phyloP scores from a whole-genome alignment of 2,113 vertebrate genomes.

The Scartelaos histophorus region DNA sequence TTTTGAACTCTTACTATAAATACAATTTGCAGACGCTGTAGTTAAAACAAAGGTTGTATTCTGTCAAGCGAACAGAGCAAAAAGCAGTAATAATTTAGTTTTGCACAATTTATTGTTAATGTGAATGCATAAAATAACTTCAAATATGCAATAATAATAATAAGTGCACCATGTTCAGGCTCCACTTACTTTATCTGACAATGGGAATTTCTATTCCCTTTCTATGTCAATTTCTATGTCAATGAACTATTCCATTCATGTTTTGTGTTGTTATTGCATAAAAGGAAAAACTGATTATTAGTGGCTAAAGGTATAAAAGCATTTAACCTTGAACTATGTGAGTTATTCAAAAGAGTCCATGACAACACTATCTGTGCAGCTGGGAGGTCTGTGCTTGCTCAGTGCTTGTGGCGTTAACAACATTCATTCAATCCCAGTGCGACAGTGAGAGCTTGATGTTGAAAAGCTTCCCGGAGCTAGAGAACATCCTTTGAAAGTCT shows the following conservation, averaged over 20 bases:
- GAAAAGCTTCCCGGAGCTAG: slow-evolving; percentile 3
- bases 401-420: background rate
- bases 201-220: too few relatives aligned
- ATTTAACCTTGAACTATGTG: background rate
- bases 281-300: background rate
- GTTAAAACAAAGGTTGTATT: too few relatives aligned
- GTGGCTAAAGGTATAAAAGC: background rate
- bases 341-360: background rate
- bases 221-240: too few relatives aligned
- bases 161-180: too few relatives aligned
- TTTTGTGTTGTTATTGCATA: background rate
- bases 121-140: too few relatives aligned
- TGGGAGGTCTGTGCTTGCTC: background rate
- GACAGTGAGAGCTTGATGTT: slow-evolving; percentile 9
- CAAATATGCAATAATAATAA: too few relatives aligned
- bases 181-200: too few relatives aligned
- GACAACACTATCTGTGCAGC: background rate
- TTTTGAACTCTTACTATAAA: background rate
- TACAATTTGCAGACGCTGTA: background rate
- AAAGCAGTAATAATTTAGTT: too few relatives aligned
- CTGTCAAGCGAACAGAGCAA: too few relatives aligned
- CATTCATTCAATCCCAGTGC: slow-evolving; percentile 4
- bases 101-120: too few relatives aligned
- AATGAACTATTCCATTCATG: background rate
- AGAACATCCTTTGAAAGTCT: slow-evolving; percentile 46